phyloP scores from a whole-genome alignment of 1,140 invertebrate species.

The Habropoda laboriosa region DNA sequence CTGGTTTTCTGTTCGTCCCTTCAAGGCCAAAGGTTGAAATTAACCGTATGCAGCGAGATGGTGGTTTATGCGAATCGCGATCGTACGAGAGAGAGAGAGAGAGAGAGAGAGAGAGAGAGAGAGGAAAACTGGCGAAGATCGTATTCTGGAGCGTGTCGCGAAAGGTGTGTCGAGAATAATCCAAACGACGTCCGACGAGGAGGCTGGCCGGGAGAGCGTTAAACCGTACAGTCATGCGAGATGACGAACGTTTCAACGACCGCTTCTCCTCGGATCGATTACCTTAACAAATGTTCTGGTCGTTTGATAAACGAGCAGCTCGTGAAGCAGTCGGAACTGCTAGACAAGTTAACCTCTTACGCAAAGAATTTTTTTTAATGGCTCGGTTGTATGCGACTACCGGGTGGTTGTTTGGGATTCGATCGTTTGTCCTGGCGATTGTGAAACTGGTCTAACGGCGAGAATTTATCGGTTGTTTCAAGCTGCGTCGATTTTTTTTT shows the following conservation, averaged over 20 bases:
- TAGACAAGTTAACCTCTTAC: no score
- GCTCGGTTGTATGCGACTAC: no score
- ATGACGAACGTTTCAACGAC: slow-evolving; percentile 11
- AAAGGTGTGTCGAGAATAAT: slow-evolving; percentile 35
- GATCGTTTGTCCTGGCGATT: no score
- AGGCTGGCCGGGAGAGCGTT: not conserved
- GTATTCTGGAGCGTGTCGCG: slow-evolving; percentile 18
- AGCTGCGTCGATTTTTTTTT: no score
- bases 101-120: not conserved
- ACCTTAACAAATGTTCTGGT: not conserved
- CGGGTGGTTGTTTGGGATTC: no score
- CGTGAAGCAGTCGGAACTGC: not conserved
- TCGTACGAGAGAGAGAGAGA: not conserved
- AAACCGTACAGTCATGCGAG: slow-evolving; percentile 1
- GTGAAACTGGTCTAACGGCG: no score
- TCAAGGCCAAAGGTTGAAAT: slow-evolving; percentile 31
- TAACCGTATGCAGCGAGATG: slow-evolving; percentile 8
- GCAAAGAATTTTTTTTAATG: no score
- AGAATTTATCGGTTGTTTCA: no score
- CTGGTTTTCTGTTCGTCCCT: not conserved
- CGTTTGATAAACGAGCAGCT: slow-evolving; percentile 4
- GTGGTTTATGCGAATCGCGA: not conserved
- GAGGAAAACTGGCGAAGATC: not conserved
- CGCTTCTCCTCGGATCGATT: slow-evolving; percentile 16
- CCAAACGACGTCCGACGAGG: not conserved